Percentiles rank a stretch among this genome's conserved stretches.
Evolutionary conservation across 2,888 invertebrate species (phyloP).

Genomic region (Epinotia brunnichana): DNA sequence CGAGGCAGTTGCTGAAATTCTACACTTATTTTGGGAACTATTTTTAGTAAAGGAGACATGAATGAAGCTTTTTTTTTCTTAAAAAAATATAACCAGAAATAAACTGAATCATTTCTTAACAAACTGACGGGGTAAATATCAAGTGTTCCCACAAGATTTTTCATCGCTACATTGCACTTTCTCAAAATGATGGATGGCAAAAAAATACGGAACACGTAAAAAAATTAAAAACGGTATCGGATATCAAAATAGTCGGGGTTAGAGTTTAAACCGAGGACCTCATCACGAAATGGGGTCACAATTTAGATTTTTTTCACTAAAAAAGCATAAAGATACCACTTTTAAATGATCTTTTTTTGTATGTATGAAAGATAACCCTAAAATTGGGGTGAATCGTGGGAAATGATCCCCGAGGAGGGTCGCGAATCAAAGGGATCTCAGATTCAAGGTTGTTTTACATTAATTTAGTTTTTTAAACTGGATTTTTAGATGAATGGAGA

Average conservation of each 20-base stretch:
- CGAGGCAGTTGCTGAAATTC: neutral
- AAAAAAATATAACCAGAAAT: neutral
- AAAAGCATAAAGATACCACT: conserved; percentile 68
- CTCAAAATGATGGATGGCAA: conserved; percentile 40
- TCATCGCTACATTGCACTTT: conserved; percentile 47
- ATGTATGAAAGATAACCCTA: conserved; percentile 74
- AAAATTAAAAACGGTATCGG: conserved; percentile 66
- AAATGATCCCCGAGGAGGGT: conserved; percentile 60
- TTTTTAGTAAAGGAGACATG: no score
- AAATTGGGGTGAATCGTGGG: conserved; percentile 80
- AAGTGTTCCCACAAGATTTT: conserved; percentile 63
- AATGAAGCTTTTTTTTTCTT: neutral
- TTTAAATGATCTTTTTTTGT: conserved; percentile 76
- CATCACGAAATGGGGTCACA: conserved; percentile 78
- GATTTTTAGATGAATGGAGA: conserved; percentile 48
- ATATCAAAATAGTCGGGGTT: conserved; percentile 78
- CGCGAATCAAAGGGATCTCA: conserved; percentile 60
- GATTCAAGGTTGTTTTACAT: conserved; percentile 68
- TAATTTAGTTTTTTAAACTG: conserved; percentile 54
- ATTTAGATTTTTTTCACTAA: conserved; percentile 61
- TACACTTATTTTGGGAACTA: neutral
- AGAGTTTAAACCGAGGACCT: conserved; percentile 69
- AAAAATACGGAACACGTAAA: conserved; percentile 50
- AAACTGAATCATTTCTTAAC: conserved; percentile 6
- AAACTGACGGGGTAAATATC: conserved; percentile 20